Base-by-base conservation (phyloP, 2,797 vertebrate species). In the Gymnocypris eckloni region DNA sequence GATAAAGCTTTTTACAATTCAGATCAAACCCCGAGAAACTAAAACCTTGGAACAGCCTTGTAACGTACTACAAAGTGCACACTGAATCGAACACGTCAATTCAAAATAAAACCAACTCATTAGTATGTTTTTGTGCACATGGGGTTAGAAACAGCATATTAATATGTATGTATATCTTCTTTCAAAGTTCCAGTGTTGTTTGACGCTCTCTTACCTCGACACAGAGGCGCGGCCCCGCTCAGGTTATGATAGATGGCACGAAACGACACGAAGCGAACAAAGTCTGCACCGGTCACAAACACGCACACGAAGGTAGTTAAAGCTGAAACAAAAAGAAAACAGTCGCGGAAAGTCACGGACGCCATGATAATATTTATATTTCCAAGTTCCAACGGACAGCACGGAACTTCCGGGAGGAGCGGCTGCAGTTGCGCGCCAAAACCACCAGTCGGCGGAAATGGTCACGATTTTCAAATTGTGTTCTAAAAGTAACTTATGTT, bases 221-320 rank as follows among this genome's bases (percentile, higher is more conserved):
- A 96, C 4, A 94, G 91, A 2, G 86, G 89, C 75, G 94, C 94
- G 6, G 94, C 95, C 4, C 96, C 96, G 9, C 94, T 96, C 79
- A 96, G 94, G 89, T 96, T 96, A 48, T 95, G 95, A 79, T 97
- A 95, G 83, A 97, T 96, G 18, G 96, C 94, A 66, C 95, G 93
- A 86, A 97, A 96, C 3, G 97, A 97, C n/a, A 97, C 37, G 39
- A 98, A 98, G 5, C 96, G 95, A 56, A 97, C 93, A 71, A 98
- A 96, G 85, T 97, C 96, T 1, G 94, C 95, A 1, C 95, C 95
- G 7, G 96, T 96, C 43, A 96, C 93, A 87, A 97, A 98, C 15
- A 97, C 96, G 79, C 97, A 96, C 0, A 95, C 86, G 87, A 96
- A 95, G 88, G 96, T 96, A 0, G 96, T 75, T 33, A 97, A 87